Percentiles rank a stretch among this genome's conserved stretches.
phyloP scores from a whole-genome alignment of 2,797 vertebrate genomes.

The Phoxinus dragarum region DNA sequence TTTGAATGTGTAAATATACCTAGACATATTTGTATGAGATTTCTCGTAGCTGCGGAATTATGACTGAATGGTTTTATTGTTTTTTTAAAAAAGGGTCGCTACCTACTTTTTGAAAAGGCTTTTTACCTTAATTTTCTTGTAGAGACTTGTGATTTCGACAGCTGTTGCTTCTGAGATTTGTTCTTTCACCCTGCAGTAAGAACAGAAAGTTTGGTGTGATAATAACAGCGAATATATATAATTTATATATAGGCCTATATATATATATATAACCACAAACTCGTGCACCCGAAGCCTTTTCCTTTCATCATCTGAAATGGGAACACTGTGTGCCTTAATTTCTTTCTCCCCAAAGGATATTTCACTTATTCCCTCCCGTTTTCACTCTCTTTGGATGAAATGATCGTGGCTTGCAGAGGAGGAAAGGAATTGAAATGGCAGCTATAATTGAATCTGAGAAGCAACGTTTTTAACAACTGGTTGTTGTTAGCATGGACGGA shows the following conservation, averaged over 20 bases:
- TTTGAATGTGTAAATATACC: constrained; percentile 43
- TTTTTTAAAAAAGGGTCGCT: not conserved
- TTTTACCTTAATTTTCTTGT: not conserved
- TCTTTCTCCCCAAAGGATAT: constrained; percentile 18
- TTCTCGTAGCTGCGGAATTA: constrained; percentile 44
- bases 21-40: constrained; percentile 32
- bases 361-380: constrained; percentile 3
- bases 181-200: not conserved
- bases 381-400: not conserved
- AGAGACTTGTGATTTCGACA: not conserved
- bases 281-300: constrained; percentile 16
- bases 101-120: constrained; percentile 11
- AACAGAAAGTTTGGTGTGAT: constrained; percentile 10
- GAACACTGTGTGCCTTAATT: constrained; percentile 37
- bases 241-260: too few species aligned
- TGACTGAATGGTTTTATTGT: constrained; percentile 32
- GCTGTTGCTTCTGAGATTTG: not conserved
- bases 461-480: constrained; percentile 36
- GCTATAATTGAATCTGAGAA: constrained; percentile 55
- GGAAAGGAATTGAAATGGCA: constrained; percentile 53
- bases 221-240: not conserved
- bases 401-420: constrained; percentile 38
- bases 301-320: constrained; percentile 29
- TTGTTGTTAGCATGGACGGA: constrained; percentile 36
- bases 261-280: not conserved